Conservation (phyloP, 2,797 vertebrate species). For the Spizella passerina region DNA sequence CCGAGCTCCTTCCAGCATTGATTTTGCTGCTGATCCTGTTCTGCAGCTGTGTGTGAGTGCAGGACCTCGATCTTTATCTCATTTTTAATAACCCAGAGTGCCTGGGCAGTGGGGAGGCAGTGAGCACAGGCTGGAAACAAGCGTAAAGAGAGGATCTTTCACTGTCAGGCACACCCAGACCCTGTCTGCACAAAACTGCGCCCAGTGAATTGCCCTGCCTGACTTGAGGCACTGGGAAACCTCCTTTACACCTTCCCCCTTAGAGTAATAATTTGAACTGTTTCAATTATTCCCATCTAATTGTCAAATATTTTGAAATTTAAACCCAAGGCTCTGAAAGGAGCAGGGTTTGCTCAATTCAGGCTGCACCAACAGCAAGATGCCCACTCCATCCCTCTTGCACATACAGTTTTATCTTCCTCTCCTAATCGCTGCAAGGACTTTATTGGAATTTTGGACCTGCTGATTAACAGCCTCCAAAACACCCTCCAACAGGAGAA, state of each 20-base stretch:
- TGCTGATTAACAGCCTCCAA: background rate
- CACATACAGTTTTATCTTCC: background rate
- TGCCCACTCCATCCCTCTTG: background rate
- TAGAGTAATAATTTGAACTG: constrained; percentile 34
- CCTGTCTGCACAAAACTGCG: background rate
- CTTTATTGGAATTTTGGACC: background rate
- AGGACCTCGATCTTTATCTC: background rate
- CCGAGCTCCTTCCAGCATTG: background rate
- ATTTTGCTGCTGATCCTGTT: background rate
- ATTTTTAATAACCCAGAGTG: background rate
- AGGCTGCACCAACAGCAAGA: background rate
- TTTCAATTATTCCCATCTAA: constrained; percentile 64
- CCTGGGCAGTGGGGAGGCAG: background rate
- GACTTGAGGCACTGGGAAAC: constrained; percentile 3
- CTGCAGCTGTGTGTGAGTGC: background rate
- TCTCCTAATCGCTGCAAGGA: background rate
- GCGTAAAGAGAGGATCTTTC: background rate
- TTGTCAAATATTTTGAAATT: constrained; percentile 41
- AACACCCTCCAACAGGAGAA: background rate
- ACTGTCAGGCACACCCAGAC: background rate
- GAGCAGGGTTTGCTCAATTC: background rate
- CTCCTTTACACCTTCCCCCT: constrained; percentile 1
- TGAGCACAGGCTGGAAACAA: accelerated
- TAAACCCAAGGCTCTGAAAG: background rate
- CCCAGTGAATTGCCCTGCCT: background rate